Evolutionary conservation across 2,888 invertebrate species (phyloP).

Genomic region (Rhamnusium bicolor): DNA sequence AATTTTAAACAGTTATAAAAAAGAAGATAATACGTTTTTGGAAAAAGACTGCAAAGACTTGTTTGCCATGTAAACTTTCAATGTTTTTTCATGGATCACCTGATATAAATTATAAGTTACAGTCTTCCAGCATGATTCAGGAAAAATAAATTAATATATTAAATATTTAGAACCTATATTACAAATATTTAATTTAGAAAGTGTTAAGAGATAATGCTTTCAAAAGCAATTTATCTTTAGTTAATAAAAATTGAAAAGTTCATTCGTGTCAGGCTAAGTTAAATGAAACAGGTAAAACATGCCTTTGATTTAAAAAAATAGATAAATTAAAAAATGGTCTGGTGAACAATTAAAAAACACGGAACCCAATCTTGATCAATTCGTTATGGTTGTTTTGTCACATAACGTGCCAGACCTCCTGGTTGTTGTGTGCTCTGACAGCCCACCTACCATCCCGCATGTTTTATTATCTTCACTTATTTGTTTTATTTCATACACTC

Average conservation of each 20-base stretch:
- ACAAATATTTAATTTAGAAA: no score
- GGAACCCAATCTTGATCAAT: constrained; percentile 70
- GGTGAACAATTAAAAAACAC: constrained; percentile 69
- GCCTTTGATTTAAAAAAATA: constrained; percentile 49
- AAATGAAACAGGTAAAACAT: constrained; percentile 3
- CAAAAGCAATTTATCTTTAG: not conserved
- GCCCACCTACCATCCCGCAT: constrained; percentile 68
- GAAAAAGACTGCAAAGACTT: no score
- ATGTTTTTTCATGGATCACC: no score
- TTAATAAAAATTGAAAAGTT: not conserved
- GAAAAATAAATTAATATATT: no score
- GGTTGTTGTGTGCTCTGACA: constrained; percentile 66
- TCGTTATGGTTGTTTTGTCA: constrained; percentile 70
- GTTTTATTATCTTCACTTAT: constrained; percentile 67
- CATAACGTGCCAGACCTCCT: constrained; percentile 70
- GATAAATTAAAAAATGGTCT: constrained; percentile 59
- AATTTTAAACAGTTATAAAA: no score
- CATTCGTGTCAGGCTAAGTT: constrained; percentile 10
- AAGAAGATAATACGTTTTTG: no score
- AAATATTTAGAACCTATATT: no score
- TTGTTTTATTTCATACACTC: constrained; percentile 66
- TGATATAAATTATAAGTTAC: no score
- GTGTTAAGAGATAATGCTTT: no score
- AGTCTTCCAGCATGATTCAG: no score
- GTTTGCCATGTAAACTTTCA: no score